Evolutionary conservation across 92 coral and sea anemone species (phyloP), one percentile per base, ranked within the genome.

Genomic region (Palythoa grandis): DNA sequence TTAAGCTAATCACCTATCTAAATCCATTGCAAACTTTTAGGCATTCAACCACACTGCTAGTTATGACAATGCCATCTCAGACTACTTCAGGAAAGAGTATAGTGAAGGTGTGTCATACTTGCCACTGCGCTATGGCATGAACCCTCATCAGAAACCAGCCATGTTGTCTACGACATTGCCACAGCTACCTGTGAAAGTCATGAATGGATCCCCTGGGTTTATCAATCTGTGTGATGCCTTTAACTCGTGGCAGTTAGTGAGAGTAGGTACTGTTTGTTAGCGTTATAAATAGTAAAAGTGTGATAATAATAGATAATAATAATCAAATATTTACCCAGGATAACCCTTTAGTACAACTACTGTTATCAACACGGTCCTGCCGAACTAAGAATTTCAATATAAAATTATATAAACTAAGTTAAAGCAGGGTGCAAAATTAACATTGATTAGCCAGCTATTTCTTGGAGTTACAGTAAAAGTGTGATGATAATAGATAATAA

Each of bases 171-270:
- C 98, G 58, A 89, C 92, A 70, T 94, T 94, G 39, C 90, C 98
- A 5, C 92, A 92, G 78, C 89, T 96, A 52, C 98, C 98, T 50
- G 95, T 96, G 66, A 94, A 83, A 70, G 98, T 96, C 4, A 89
- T 96, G 61, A 96, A 94, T 92, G 98, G 98, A 22, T 86, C 98
- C 35, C 98, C 98, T 71, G 98, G 98, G 38, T 96, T 96, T 78
- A 96, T 96, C 72, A 96, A 96, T 87, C 90, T 96, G 82, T 96
- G 98, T 91, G 98, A 96, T 92, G 98, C 98, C 29, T 92, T 96
- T 47, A 96, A 96, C 77, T 92, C 98, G 1, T 96, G 98, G 98
- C 98, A 96, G 78, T 95, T 96, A 75, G 98, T 96, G 68, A 91
- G 88, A 91, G 98, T 96, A 77, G 43, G 92, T 87, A 65, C 8